These are phyloP conservation scores for Alca torda DNA, from an alignment of 2,797 vertebrate genomes.

Conservation along the genomic window DNA sequence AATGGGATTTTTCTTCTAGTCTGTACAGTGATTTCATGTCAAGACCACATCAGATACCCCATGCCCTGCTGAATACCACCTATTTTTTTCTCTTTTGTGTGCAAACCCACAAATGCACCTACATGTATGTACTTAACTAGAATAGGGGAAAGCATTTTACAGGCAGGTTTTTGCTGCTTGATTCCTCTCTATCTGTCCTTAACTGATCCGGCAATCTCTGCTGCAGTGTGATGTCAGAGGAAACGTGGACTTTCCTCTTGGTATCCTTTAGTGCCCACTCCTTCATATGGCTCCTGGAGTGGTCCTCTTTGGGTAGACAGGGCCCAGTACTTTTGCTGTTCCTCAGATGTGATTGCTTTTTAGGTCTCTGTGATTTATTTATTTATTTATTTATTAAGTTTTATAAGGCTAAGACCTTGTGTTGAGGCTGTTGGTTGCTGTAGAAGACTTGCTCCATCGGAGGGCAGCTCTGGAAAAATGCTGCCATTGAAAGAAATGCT, in stretches of 20 bases:
- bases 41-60: background rate
- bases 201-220: background rate
- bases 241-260: background rate
- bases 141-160: background rate
- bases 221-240: background rate
- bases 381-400: background rate
- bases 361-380: background rate
- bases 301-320: background rate
- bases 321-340: background rate
- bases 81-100: background rate
- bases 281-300: background rate
- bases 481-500: background rate
- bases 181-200: background rate
- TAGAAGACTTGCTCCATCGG: background rate
- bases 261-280: background rate
- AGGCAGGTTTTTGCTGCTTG: background rate
- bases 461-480: background rate
- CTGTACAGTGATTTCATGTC: background rate
- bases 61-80: background rate
- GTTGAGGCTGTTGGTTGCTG: background rate
- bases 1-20: conserved; percentile 22
- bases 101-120: background rate
- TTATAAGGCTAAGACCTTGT: background rate
- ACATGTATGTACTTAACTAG: background rate
- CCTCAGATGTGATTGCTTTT: background rate